A percentile compares a stretch with the other conserved stretches of the same genome.
phyloP scores from a whole-genome alignment of 2,113 vertebrate genomes.

The Petrocephalus microphthalmus region DNA sequence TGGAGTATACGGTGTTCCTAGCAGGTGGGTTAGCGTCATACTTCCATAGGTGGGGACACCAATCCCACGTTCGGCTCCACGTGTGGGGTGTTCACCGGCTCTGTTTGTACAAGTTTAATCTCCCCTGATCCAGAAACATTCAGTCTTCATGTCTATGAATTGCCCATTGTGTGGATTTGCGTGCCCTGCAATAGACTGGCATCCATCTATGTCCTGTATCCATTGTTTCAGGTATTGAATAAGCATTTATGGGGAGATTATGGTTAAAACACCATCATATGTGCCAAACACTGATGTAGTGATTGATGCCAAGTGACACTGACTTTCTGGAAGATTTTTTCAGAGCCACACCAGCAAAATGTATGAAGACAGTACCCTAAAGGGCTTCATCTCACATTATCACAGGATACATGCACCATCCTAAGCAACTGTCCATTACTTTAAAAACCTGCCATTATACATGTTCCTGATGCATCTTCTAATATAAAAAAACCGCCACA shows the following conservation, averaged over 20 bases:
- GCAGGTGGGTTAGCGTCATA: background rate
- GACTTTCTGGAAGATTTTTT: background rate
- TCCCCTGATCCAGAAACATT: background rate
- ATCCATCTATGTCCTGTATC: background rate
- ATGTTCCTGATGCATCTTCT: background rate
- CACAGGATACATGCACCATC: background rate
- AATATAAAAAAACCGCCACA: background rate
- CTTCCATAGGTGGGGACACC: background rate
- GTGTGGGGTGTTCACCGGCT: background rate
- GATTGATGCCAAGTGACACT: background rate
- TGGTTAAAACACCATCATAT: background rate
- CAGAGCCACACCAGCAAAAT: background rate
- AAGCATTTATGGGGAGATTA: background rate
- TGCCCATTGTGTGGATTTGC: background rate
- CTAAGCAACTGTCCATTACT: background rate
- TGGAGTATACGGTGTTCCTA: background rate
- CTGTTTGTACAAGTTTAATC: background rate
- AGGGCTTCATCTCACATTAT: background rate
- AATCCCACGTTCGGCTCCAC: background rate
- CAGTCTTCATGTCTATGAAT: background rate
- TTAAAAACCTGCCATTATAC: background rate
- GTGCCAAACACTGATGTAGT: background rate
- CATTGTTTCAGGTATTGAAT: background rate
- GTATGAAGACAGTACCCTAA: background rate
- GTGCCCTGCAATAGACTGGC: background rate